Percentiles rank a stretch among this genome's conserved stretches.
Conservation (phyloP, 2,797 vertebrate species). For the Cryptoblepharus egeriae region DNA sequence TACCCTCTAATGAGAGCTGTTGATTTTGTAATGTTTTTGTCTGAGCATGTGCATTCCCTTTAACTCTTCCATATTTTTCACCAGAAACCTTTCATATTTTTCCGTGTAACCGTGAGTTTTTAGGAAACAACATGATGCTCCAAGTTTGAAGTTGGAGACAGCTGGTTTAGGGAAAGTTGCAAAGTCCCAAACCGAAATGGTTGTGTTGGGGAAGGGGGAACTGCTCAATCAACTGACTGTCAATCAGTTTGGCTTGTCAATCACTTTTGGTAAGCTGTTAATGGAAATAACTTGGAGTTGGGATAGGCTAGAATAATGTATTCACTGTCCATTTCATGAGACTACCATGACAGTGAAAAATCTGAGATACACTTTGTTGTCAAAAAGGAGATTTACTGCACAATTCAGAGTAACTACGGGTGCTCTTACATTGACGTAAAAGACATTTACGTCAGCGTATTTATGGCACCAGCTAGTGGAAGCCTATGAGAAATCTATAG, state of each 20-base stretch:
- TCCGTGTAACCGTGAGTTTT: neutral
- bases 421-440: no score
- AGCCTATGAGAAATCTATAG: no score
- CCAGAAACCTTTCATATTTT: neutral
- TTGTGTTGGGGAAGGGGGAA: neutral
- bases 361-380: neutral
- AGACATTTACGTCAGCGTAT: no score
- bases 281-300: neutral
- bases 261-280: rapidly evolving
- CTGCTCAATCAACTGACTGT: rapidly evolving
- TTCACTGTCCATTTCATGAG: neutral
- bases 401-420: no score
- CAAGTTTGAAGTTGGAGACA: rapidly evolving
- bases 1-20: neutral
- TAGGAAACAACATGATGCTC: neutral
- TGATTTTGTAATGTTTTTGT: neutral
- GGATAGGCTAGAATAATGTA: neutral
- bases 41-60: neutral
- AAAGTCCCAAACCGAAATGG: rapidly evolving
- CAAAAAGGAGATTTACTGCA: neutral
- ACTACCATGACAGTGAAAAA: neutral
- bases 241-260: neutral
- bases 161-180: neutral
- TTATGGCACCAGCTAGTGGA: no score
- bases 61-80: neutral